Conservation (phyloP, 2,888 invertebrate genomes). For the Digitonthophagus gazella region DNA sequence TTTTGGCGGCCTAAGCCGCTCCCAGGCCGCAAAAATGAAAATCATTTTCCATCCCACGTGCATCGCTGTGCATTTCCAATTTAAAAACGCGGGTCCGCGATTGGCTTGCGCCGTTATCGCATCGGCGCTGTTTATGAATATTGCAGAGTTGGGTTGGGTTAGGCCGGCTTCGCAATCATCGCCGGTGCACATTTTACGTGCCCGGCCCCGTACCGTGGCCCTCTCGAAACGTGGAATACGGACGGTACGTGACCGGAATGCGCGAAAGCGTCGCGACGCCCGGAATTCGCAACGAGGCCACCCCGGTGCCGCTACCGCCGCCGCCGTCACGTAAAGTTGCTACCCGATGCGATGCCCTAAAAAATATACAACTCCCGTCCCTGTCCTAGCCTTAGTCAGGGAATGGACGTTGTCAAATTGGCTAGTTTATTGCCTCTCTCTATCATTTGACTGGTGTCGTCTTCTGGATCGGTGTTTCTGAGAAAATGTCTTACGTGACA, state of each 20-base stretch:
- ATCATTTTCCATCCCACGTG: conserved; percentile 20
- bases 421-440: not conserved
- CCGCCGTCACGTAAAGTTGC: not conserved
- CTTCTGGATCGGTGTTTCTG: not conserved
- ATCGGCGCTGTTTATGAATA: conserved; percentile 23
- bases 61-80: no score
- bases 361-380: not conserved
- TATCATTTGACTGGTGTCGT: not conserved
- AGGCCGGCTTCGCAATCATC: conserved; percentile 16
- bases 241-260: conserved; percentile 8
- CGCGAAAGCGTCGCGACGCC: not conserved
- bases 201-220: not conserved
- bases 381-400: not conserved
- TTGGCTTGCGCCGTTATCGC: conserved; percentile 21
- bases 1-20: not conserved
- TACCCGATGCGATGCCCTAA: not conserved
- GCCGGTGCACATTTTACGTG: conserved; percentile 2
- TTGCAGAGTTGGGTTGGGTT: conserved; percentile 11
- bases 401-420: not conserved
- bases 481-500: not conserved
- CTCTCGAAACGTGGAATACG: not conserved
- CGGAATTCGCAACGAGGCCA: not conserved
- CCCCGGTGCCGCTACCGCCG: not conserved
- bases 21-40: not conserved
- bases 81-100: conserved; percentile 21